Evolutionary conservation across 2,113 vertebrate species (phyloP).

Genomic region (Phylloscopus trochilus): DNA sequence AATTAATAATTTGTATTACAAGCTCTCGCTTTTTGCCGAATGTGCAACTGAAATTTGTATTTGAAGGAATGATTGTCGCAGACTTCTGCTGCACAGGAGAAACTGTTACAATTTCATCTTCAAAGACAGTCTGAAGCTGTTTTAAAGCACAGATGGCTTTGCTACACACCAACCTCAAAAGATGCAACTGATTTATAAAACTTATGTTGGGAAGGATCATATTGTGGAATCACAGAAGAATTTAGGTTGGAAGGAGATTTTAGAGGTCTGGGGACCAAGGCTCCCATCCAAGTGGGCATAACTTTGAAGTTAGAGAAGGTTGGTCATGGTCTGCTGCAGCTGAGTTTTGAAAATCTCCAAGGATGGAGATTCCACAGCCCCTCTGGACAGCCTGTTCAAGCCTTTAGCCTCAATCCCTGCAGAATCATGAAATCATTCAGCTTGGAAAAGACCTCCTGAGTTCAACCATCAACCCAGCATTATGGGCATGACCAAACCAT

Average conservation of each 20-base stretch:
- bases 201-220: not conserved
- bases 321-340: not conserved
- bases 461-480: not conserved
- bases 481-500: not conserved
- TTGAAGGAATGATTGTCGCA: not conserved
- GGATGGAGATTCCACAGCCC: not conserved
- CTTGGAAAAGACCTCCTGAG: not conserved
- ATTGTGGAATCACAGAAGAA: not conserved
- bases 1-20: not conserved
- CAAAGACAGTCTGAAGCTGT: not conserved
- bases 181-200: not conserved
- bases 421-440: not conserved
- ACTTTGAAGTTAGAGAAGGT: not conserved
- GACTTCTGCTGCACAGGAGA: not conserved
- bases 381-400: not conserved
- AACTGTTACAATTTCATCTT: not conserved
- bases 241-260: not conserved
- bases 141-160: constrained; percentile 37
- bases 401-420: not conserved
- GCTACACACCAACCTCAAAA: not conserved
- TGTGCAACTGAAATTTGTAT: not conserved
- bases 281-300: not conserved
- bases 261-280: not conserved
- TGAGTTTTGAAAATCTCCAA: not conserved
- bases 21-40: not conserved